Evolutionary conservation across 92 coral and sea anemone genomes (phyloP).

Genomic region (Ricordea florida): DNA sequence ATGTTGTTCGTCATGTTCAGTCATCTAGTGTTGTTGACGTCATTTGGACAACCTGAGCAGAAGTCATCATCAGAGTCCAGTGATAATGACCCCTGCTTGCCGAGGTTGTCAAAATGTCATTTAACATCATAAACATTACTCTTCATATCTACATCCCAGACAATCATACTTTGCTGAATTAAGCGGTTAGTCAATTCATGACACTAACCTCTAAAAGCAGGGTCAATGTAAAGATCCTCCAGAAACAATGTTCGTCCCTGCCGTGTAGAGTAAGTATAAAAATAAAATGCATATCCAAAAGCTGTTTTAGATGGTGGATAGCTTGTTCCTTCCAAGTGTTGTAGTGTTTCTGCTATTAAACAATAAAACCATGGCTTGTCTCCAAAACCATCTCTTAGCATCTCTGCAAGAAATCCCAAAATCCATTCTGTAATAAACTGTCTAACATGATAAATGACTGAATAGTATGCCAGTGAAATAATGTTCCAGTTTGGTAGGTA

Average conservation of each 20-base stretch:
- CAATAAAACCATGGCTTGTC: slow-evolving; percentile 76
- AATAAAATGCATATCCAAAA: slow-evolving; percentile 72
- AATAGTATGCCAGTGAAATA: no score
- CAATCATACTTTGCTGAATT: neutral
- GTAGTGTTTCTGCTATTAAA: slow-evolving; percentile 76
- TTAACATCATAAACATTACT: neutral
- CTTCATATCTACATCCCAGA: neutral
- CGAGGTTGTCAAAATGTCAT: neutral
- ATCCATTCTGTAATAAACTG: no score
- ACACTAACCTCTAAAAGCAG: slow-evolving; percentile 80
- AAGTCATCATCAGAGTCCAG: neutral
- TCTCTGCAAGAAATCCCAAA: slow-evolving; percentile 55
- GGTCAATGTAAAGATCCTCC: slow-evolving; percentile 82
- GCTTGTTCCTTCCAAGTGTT: neutral
- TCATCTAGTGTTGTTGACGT: no score
- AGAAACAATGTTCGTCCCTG: slow-evolving; percentile 80
- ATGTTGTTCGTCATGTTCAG: no score
- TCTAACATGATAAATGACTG: no score
- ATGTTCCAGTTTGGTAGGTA: no score
- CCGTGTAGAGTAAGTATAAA: slow-evolving; percentile 83
- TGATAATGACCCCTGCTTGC: neutral
- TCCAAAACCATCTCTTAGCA: slow-evolving; percentile 87
- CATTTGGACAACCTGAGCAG: no score
- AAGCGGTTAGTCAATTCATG: neutral
- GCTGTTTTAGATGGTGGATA: slow-evolving; percentile 40